Conservation (phyloP, 2,113 vertebrate species). For the Formicarius rufipectus region DNA sequence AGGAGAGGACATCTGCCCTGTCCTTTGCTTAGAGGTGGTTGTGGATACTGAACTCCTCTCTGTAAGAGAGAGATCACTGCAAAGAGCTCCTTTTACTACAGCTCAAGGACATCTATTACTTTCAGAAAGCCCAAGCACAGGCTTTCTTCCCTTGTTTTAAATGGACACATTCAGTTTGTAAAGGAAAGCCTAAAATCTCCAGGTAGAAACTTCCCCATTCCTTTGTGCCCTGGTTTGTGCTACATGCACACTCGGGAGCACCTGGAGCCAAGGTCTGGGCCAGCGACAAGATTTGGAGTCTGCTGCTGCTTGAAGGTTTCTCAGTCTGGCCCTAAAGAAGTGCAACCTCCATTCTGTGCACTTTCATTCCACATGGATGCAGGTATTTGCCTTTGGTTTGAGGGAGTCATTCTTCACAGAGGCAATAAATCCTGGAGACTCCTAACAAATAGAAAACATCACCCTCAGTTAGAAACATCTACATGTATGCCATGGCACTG, state of each 20-base stretch:
- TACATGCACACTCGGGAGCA: accelerated
- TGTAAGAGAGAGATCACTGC: background rate
- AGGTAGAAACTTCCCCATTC: background rate
- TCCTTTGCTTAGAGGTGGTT: background rate
- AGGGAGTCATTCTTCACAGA: background rate
- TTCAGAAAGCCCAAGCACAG: background rate
- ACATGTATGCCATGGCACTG: background rate
- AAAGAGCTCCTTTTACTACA: background rate
- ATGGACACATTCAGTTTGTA: background rate
- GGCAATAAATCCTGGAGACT: background rate
- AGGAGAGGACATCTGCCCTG: background rate
- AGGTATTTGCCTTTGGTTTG: accelerated
- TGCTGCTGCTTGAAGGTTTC: background rate
- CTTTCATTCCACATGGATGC: background rate
- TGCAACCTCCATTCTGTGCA: background rate
- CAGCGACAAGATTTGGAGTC: background rate
- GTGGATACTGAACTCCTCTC: background rate
- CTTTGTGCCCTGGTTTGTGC: background rate
- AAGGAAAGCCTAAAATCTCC: background rate
- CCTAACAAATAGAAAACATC: background rate
- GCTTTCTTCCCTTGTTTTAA: background rate
- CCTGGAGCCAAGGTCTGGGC: background rate
- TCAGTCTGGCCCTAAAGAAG: background rate
- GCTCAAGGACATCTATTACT: background rate
- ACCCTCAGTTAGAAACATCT: background rate